Conservation (phyloP, 2,113 vertebrate genomes). For the Rhipidura dahli region DNA sequence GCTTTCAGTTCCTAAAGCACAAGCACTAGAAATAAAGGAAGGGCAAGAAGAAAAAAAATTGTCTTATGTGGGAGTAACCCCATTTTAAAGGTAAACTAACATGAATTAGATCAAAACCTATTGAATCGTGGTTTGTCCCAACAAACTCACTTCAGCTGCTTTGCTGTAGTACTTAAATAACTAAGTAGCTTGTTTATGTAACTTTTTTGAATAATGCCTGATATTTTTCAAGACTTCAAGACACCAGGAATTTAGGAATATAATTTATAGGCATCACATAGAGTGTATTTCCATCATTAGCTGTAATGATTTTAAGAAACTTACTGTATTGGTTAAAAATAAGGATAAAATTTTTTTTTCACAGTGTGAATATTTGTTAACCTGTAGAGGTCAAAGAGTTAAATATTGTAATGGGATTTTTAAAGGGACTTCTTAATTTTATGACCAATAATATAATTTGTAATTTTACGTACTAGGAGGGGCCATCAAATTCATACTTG, state of each 20-base stretch:
- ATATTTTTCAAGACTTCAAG: not conserved
- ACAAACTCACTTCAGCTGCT: not conserved
- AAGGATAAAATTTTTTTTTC: not conserved
- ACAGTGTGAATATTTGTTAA: not conserved
- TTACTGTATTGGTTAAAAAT: conserved; percentile 1
- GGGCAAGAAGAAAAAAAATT: not conserved
- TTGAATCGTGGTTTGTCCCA: not conserved
- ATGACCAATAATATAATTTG: conserved; percentile 6
- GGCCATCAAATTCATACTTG: not conserved
- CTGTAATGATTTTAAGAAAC: not conserved
- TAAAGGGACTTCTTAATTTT: conserved; percentile 36
- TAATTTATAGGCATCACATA: not conserved
- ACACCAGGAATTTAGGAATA: not conserved
- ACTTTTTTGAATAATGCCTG: not conserved
- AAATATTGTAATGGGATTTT: conserved; percentile 29
- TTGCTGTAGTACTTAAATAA: not conserved
- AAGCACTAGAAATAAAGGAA: not conserved
- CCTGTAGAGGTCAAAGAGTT: conserved; percentile 7
- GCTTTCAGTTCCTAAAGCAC: not conserved
- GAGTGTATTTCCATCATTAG: not conserved
- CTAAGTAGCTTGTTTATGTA: not conserved
- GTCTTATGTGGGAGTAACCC: not conserved
- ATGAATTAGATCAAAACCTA: not conserved
- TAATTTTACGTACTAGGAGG: not conserved
- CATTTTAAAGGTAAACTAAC: not conserved